Evolutionary conservation across 2,888 invertebrate genomes (phyloP).

Genomic region (Drosophila acutilabella): DNA sequence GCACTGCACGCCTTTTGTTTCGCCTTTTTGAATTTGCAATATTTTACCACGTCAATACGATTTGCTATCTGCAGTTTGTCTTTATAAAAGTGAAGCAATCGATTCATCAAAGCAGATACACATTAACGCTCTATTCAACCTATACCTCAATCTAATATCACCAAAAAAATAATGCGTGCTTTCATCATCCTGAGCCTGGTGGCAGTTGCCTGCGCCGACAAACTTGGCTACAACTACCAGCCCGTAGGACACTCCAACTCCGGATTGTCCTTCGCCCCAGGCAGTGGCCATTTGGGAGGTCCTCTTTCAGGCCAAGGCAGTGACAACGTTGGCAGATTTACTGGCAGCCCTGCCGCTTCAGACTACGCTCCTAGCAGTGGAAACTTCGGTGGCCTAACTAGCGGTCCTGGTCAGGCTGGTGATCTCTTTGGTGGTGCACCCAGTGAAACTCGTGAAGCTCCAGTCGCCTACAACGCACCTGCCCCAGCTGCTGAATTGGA

Average conservation of each 20-base stretch:
- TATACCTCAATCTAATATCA: conserved; percentile 29
- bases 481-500: conserved; percentile 59
- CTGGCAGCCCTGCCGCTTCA: not conserved
- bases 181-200: conserved; percentile 66
- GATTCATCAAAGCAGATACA: conserved; percentile 49
- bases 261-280: conserved; percentile 63
- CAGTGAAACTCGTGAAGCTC: conserved; percentile 30
- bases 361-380: conserved; percentile 3
- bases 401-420: conserved; percentile 1
- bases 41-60: conserved; percentile 15
- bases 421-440: conserved; percentile 8
- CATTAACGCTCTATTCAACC: conserved; percentile 43
- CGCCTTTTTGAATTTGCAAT: conserved; percentile 13
- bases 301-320: conserved; percentile 23
- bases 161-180: conserved; percentile 59
- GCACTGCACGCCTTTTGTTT: conserved; percentile 35
- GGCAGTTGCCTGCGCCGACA: conserved; percentile 57
- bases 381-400: not conserved
- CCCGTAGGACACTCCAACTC: conserved; percentile 62
- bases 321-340: conserved; percentile 14
- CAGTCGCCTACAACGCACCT: conserved; percentile 32
- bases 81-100: conserved; percentile 57
- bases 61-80: conserved; percentile 37
- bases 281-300: conserved; percentile 29
- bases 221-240: conserved; percentile 68